Base-by-base conservation (phyloP, 2,113 vertebrate species). In the Periophthalmodon schlosseri region DNA sequence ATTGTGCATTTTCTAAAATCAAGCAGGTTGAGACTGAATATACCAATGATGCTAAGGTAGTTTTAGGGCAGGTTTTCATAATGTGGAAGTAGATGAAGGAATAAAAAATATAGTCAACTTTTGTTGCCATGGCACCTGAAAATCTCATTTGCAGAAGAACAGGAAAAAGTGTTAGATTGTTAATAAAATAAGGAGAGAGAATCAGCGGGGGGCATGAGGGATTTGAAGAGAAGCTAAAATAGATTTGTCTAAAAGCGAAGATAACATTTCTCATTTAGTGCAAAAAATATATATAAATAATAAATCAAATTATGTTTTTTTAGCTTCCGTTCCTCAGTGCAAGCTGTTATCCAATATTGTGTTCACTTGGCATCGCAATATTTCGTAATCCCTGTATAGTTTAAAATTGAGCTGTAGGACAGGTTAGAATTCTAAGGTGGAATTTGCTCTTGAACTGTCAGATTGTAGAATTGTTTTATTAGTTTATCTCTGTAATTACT, bases 81-180 rank as follows among this genome's bases (percentile, higher is more conserved):
- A 81, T 70, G 11, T 61, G 5, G 23, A 60, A 60, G 23, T 28
- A 15, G 5, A 60, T 14, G 14, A 60, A 60, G 14, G 11, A 23
- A 16, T 20, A 52, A 52, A 52, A 52, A 52, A 4, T 6, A 16
- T 18, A 46, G 14, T 49, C 1, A 39, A 21, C 28, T 74, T 61
- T 33, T 63, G 82, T 89, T 89, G 74, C 85, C 79, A 87, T 90
- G 87, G 79, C 63, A 50, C 71, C 56, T 46, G 72, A 61, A 82
- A 68, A 83, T 75, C 64, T 82, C 75, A 54, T 63, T 73, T 75
- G 28, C 69, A 72, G 39, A 70, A 67, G 70, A 84, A 83, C 36
- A 71, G 78, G 58, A 64, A 80, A 13, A 78, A 39, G 78, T 84
- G 78, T 81, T 8, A 60, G 72, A 80, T 75, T 57, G 1, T 20